Percentiles rank a stretch among this genome's conserved stretches.
Evolutionary conservation across 2,888 invertebrate genomes (phyloP).

Genomic region (Baccha elongata): DNA sequence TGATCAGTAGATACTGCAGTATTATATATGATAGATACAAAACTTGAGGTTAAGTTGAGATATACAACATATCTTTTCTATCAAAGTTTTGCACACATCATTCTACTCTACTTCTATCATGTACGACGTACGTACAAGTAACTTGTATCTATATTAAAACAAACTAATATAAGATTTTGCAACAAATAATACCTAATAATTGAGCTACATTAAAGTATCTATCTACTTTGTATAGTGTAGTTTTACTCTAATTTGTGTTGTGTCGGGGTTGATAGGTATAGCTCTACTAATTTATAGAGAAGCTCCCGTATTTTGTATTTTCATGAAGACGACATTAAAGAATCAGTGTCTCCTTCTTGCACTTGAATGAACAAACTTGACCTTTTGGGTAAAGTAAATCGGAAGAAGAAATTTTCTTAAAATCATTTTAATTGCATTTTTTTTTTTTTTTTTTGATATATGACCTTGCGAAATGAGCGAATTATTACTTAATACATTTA

Average conservation of each 20-base stretch:
- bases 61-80: constrained; percentile 1
- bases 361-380: constrained; percentile 63
- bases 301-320: constrained; percentile 11
- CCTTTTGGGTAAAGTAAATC: constrained; percentile 46
- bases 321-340: constrained; percentile 55
- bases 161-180: constrained; percentile 41
- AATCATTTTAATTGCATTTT: constrained; percentile 1
- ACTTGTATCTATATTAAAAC: background rate
- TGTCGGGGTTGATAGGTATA: no score
- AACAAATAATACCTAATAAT: constrained; percentile 53
- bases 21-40: constrained; percentile 25
- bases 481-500: background rate
- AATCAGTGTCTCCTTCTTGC: constrained; percentile 4
- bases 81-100: constrained; percentile 3
- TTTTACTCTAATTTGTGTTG: constrained; percentile 5
- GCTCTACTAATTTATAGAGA: no score
- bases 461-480: constrained; percentile 23
- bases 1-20: constrained; percentile 4
- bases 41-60: constrained; percentile 5
- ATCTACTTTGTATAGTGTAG: background rate
- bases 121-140: background rate
- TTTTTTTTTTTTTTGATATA: background rate
- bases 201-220: constrained; percentile 12
- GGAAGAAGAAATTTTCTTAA: background rate
- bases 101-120: background rate